phyloP scores from a whole-genome alignment of 1,140 invertebrate genomes.

The Gonioctena quinquepunctata region DNA sequence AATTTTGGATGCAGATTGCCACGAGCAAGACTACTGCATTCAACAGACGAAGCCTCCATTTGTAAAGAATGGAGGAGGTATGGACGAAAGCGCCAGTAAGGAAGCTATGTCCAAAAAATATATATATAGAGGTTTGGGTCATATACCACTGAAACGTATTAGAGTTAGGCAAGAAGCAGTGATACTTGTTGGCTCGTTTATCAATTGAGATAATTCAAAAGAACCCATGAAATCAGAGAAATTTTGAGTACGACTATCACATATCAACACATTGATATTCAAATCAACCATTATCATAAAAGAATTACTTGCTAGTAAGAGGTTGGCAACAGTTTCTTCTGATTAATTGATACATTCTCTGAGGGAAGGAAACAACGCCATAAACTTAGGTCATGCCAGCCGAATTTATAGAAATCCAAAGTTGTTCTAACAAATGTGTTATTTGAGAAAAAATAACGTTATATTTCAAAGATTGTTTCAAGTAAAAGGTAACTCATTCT shows the following conservation, averaged over 20 bases:
- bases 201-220: background rate
- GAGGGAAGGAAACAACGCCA: background rate
- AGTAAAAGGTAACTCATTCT: background rate
- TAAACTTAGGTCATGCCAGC: background rate
- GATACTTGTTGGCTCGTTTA: background rate
- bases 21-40: too few species aligned
- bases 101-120: too few species aligned
- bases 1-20: too few species aligned
- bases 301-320: background rate
- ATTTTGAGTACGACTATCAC: background rate
- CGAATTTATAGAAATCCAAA: background rate
- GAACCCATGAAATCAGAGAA: background rate
- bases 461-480: background rate
- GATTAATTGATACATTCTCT: background rate
- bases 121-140: too few species aligned
- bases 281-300: background rate
- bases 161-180: background rate
- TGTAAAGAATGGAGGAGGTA: too few species aligned
- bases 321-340: background rate
- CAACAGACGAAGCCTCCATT: too few species aligned
- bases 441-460: background rate
- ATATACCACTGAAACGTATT: background rate
- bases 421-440: background rate
- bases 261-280: background rate
- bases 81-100: too few species aligned